Evolutionary conservation across 2,113 vertebrate species (phyloP).

Genomic region (Tyto alba): DNA sequence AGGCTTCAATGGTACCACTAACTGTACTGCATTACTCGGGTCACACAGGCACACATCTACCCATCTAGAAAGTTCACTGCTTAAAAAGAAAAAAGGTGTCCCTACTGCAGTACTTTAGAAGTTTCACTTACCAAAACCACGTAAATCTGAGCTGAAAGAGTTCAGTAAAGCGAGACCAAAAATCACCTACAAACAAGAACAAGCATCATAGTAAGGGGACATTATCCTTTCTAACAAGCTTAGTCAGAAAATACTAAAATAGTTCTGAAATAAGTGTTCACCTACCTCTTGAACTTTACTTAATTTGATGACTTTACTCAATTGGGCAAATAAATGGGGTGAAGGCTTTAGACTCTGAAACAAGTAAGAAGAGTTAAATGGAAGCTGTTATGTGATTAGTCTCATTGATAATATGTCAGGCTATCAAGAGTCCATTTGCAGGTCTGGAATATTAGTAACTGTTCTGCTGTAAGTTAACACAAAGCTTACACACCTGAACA

Average conservation of each 20-base stretch:
- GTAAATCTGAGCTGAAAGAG: constrained; percentile 93
- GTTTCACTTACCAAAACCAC: constrained; percentile 88
- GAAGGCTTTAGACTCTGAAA: constrained; percentile 99
- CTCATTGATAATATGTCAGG: not conserved
- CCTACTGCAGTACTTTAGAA: not conserved
- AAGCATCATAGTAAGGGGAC: not conserved
- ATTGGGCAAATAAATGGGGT: constrained; percentile 93
- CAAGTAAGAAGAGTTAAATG: constrained; percentile 17
- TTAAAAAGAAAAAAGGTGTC: not conserved
- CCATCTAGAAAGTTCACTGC: not conserved
- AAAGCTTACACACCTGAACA: not conserved
- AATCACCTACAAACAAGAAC: constrained; percentile 84
- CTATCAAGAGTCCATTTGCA: not conserved
- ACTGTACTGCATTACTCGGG: not conserved
- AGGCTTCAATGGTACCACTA: not conserved
- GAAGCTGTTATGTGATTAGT: not conserved
- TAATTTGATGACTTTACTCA: constrained; percentile 99
- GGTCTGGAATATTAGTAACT: not conserved
- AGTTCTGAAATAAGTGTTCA: not conserved
- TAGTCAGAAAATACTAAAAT: not conserved
- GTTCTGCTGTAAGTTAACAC: not conserved
- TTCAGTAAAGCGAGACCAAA: constrained; percentile 97
- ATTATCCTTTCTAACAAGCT: not conserved
- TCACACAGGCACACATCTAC: not conserved
- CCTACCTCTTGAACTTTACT: constrained; percentile 99